These are phyloP conservation scores for Pantelozetes paolii DNA, from an alignment of 2,888 invertebrate species.

Conservation along the genomic window DNA sequence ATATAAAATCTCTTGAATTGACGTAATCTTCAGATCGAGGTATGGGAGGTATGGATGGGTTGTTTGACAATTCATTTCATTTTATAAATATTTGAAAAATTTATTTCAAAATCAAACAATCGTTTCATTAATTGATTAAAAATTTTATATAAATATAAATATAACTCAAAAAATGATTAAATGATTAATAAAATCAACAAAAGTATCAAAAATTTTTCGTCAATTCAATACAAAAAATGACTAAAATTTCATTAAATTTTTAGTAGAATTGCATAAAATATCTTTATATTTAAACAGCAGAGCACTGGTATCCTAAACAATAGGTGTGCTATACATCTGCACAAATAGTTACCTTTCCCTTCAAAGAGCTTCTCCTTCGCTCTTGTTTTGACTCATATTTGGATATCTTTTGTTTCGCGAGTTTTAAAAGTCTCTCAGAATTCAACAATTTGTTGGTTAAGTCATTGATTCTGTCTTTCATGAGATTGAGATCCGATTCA, in stretches of 20 bases:
- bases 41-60: too few relatives aligned
- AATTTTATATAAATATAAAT: too few relatives aligned
- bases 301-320: too few relatives aligned
- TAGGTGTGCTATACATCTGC: constrained; percentile 1
- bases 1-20: too few relatives aligned
- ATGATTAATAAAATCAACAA: background rate
- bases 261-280: too few relatives aligned
- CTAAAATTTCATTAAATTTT: too few relatives aligned
- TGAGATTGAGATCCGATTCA: constrained; percentile 64
- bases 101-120: too few relatives aligned
- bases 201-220: background rate
- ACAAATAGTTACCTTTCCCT: constrained; percentile 57
- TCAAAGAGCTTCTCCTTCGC: constrained; percentile 65
- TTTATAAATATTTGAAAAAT: too few relatives aligned
- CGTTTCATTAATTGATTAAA: too few relatives aligned
- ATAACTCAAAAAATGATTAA: background rate
- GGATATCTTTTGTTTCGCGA: constrained; percentile 71
- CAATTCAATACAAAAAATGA: background rate
- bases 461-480: constrained; percentile 78
- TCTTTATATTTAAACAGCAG: too few relatives aligned
- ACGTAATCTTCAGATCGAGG: too few relatives aligned
- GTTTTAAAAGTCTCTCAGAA: constrained; percentile 71
- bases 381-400: constrained; percentile 73
- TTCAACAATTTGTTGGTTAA: constrained; percentile 72
- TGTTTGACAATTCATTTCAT: background rate